Conservation (phyloP, 2,797 vertebrate genomes). For the Phalanger gymnotis region DNA sequence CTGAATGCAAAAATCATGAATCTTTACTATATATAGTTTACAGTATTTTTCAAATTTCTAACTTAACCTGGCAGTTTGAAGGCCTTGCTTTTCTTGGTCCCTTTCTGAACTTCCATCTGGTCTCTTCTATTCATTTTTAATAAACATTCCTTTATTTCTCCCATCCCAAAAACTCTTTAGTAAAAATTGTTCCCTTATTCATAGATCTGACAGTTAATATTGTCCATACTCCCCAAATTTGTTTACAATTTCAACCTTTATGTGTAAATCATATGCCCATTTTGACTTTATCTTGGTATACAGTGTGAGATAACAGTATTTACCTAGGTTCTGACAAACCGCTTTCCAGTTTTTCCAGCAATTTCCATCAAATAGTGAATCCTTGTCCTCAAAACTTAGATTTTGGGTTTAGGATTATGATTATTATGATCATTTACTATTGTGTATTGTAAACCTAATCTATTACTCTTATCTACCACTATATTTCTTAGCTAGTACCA, state of each 20-base stretch:
- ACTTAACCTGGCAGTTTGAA: not conserved
- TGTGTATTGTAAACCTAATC: not conserved
- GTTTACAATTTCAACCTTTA: not conserved
- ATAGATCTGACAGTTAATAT: not conserved
- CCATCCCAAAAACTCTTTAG: not conserved
- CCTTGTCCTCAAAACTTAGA: not conserved
- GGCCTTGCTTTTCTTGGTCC: not conserved
- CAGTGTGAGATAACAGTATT: not conserved
- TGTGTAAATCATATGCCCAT: not conserved
- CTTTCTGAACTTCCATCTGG: not conserved
- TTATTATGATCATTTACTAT: not conserved
- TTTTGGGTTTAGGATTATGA: not conserved
- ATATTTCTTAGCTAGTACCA: not conserved
- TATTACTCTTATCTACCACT: not conserved
- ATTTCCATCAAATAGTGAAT: not conserved
- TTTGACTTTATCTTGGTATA: not conserved
- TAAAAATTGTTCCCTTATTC: not conserved
- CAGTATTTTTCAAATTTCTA: not conserved
- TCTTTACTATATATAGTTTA: not conserved
- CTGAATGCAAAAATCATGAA: not conserved
- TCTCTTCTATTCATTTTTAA: not conserved
- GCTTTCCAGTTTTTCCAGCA: not conserved
- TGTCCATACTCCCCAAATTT: not conserved
- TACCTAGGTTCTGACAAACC: not conserved
- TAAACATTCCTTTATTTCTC: not conserved